phyloP scores from a whole-genome alignment of 2,797 vertebrate genomes.

The Leuciscus waleckii region DNA sequence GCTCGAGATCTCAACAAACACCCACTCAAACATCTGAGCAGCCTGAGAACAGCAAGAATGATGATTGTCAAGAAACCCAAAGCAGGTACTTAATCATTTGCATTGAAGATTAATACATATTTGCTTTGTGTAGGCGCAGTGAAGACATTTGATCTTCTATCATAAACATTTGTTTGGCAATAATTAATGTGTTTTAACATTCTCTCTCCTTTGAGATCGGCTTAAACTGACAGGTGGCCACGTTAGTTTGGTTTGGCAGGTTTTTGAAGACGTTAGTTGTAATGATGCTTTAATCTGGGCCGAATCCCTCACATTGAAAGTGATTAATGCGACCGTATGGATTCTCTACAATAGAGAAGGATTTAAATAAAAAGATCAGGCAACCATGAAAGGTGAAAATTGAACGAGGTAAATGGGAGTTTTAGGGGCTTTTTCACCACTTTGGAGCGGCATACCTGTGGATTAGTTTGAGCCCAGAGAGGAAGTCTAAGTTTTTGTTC shows the following conservation, averaged over 20 bases:
- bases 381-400: background rate
- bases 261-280: slow-evolving; percentile 21
- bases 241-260: slow-evolving; percentile 19
- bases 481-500: slow-evolving; percentile 7
- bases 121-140: background rate
- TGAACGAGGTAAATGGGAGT: background rate
- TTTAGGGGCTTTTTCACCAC: background rate
- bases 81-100: slow-evolving; percentile 15
- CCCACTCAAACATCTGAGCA: background rate
- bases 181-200: slow-evolving; percentile 13
- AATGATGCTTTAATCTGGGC: slow-evolving; percentile 41
- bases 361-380: slow-evolving; percentile 1
- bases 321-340: background rate
- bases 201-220: background rate
- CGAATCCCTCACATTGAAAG: slow-evolving; percentile 8
- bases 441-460: slow-evolving; percentile 12
- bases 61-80: background rate
- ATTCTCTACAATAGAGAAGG: background rate
- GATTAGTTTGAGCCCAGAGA: slow-evolving; percentile 10
- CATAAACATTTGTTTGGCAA: slow-evolving; percentile 5
- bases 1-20: background rate
- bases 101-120: background rate
- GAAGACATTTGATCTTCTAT: slow-evolving; percentile 9
- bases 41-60: background rate
- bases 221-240: slow-evolving; percentile 16